Evolutionary conservation across 2,888 invertebrate species (phyloP), one percentile per base, ranked within the genome.

Genomic region (Ichneumoninae sp.): DNA sequence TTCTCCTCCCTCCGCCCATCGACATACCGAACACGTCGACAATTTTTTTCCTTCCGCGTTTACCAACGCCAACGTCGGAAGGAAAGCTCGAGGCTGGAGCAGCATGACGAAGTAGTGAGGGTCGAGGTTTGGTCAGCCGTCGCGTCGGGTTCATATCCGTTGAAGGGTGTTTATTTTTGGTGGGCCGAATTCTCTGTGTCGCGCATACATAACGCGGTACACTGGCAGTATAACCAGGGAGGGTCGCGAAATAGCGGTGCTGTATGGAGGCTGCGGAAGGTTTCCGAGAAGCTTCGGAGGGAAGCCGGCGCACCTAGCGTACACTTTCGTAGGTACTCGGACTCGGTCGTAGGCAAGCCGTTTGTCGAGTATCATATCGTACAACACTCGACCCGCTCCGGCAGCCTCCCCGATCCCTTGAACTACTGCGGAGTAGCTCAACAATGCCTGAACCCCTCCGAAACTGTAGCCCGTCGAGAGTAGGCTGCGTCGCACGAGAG

Each of bases 311-410:
- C 84, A 68, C 16, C 66, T 76, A 76, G 44, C 44, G 44, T 26
- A 69, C 22, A 73, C 60, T 88, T 88, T 86, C 54, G 85, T 44
- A 77, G 85, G 83, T 81, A 75, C 78, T 87, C 89, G 87, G 88
- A 83, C 87, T 89, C 82, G 88, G 86, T 85, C 86, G 83, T 87
- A 78, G 84, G 47, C 63, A 76, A 88, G 88, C 85, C 89, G 89
- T 89, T 89, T 88, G 89, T 86, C 87, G 88, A 91, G 91, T 91
- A 89, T 90, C 90, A 91, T 90, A 91, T 91, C 89, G 78, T 89
- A 88, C 89, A 89, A 89, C 89, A 87, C 88, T 91, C 90, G 90
- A 91, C 89, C 90, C 87, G 66, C 87, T 83, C 88, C 69, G 30
- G 50, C 78, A 57, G 47, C 70, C 73, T 80, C 84, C 44, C 66